Base-by-base conservation (phyloP, 2,113 vertebrate species). In the Piliocolobus tephrosceles region DNA sequence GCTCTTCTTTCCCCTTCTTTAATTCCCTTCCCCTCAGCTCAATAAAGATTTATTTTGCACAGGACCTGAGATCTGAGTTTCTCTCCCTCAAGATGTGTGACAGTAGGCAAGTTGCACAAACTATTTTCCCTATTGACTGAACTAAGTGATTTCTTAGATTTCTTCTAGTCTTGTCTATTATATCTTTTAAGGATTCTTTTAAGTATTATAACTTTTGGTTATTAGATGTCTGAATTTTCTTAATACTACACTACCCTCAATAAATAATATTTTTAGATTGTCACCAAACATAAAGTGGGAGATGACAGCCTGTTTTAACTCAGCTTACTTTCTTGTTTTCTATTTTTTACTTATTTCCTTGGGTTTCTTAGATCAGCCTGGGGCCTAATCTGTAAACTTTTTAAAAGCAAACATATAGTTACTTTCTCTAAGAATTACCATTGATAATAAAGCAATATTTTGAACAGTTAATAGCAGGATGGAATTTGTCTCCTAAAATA, bases 391-490 rank as follows among this genome's bases (percentile, higher is more conserved):
- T 86, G 13, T 76, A 80, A 95, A 82, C 25, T 80, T 93, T 92
- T 82, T 78, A 95, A 95, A 52, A 83, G 17, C 8, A 82, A 72
- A 45, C 20, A 85, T 64, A 72, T 66, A 78, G 27, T 86, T 78
- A 72, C 45, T 90, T 97, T 95, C 30, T 76, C 18, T 95, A 80
- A 94, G 70, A 95, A 76, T 93, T 83, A 87, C 40, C 23, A 58
- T 23, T 35, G 47, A 45, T 95, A 66, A 90, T 96, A 90, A 83
- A 92, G 20, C 55, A 94, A 8, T 91, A 79, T 94, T 93, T 87
- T 93, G 40, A 89, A 61, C 2, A 78, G 52, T 91, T 86, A 92
- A 30, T 80, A 52, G 87, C 52, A 70, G 45, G 13, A 8, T 73
- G 5, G 25, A 11, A 8, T 78, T 85, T 95, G 35, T 94, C 16